Conservation (phyloP, 2,113 vertebrate genomes). For the Takifugu flavidus region DNA sequence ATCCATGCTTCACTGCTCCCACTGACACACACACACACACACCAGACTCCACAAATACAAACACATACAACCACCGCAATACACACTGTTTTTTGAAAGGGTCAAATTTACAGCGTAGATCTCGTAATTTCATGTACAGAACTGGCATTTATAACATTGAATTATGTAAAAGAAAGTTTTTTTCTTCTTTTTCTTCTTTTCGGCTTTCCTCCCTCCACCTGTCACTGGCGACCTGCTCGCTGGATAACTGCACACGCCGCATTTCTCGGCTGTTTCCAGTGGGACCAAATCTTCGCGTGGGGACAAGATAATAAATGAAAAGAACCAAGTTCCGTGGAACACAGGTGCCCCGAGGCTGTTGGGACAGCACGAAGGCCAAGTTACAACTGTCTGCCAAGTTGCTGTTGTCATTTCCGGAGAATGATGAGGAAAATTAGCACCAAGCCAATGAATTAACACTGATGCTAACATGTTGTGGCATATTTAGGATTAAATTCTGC, state of each 20-base stretch:
- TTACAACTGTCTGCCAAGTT: neutral
- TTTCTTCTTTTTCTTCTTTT: conserved; percentile 5
- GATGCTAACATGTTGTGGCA: neutral
- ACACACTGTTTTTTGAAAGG: neutral
- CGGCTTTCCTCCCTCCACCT: too few relatives aligned
- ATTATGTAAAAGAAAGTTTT: neutral
- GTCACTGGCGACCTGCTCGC: neutral
- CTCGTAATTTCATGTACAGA: too few relatives aligned
- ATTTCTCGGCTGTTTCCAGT: neutral
- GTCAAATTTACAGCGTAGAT: too few relatives aligned
- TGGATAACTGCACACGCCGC: neutral
- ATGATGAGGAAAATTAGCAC: neutral
- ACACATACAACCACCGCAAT: conserved; percentile 11
- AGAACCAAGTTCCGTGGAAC: neutral
- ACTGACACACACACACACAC: conserved; percentile 32
- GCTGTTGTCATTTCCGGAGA: neutral
- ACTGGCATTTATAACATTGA: too few relatives aligned
- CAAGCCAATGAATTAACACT: neutral
- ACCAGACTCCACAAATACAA: conserved; percentile 4
- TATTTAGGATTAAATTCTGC: too few relatives aligned
- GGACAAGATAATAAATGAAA: conserved; percentile 1
- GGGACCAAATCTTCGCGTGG: conserved; percentile 19
- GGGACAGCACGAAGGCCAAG: neutral
- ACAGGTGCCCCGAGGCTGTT: neutral
- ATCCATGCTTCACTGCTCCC: conserved; percentile 58